phyloP scores from a whole-genome alignment of 2,113 vertebrate genomes.

The Elachura formosa region DNA sequence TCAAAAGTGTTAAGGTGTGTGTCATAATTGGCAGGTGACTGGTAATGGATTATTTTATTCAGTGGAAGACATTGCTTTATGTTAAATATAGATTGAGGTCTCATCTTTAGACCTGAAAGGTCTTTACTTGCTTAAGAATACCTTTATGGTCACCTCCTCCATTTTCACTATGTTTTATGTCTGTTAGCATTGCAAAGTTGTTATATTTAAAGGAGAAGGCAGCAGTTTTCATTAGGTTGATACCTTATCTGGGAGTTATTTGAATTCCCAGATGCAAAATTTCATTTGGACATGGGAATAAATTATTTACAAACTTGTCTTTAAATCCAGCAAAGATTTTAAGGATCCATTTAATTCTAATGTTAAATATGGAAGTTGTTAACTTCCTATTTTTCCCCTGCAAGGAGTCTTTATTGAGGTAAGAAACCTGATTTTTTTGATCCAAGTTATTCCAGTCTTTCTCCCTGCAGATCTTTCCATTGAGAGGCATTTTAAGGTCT shows the following conservation, averaged over 20 bases:
- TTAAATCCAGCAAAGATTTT: background rate
- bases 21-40: background rate
- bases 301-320: background rate
- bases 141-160: background rate
- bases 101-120: background rate
- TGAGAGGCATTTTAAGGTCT: slow-evolving; percentile 11
- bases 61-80: background rate
- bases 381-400: background rate
- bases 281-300: background rate
- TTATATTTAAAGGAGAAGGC: background rate
- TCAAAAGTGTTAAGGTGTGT: background rate
- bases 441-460: background rate
- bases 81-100: background rate
- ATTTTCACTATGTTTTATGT: background rate
- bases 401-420: background rate
- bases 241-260: background rate
- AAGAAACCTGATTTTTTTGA: background rate
- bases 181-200: background rate
- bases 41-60: background rate
- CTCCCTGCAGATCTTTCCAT: background rate
- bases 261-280: background rate
- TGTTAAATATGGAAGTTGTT: background rate
- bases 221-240: background rate
- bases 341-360: background rate
- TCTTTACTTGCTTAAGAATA: background rate